These are phyloP conservation scores for Tribolium madens DNA, from an alignment of 1,140 invertebrate species.

Conservation along the genomic window DNA sequence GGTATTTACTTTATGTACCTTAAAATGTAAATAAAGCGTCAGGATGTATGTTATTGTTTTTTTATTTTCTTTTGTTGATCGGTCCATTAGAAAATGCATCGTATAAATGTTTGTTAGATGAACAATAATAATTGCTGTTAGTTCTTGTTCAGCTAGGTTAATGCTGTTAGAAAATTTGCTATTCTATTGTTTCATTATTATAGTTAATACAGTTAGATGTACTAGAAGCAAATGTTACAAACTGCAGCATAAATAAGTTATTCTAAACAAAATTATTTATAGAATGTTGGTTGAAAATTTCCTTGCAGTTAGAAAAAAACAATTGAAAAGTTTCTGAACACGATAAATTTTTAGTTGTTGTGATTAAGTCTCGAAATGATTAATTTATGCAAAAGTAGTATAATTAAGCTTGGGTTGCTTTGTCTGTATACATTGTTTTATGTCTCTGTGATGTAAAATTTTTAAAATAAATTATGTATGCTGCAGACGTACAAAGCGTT, in stretches of 20 bases:
- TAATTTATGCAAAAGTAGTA: conserved; percentile 33
- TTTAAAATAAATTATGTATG: conserved; percentile 34
- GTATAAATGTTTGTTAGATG: background rate
- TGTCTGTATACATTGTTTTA: conserved; percentile 22
- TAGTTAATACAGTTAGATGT: background rate
- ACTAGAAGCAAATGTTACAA: background rate
- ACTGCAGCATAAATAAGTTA: background rate
- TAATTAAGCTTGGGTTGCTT: conserved; percentile 18
- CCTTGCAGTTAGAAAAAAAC: too few species aligned
- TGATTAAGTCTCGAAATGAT: conserved; percentile 12
- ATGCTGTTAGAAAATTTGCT: background rate
- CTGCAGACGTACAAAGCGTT: conserved; percentile 26
- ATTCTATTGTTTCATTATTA: background rate
- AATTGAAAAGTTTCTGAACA: too few species aligned
- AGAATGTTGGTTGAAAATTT: too few species aligned
- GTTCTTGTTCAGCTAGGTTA: background rate
- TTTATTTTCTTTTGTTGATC: background rate
- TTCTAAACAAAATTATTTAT: too few species aligned
- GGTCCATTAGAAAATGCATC: background rate
- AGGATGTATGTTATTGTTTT: too few species aligned
- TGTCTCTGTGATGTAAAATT: conserved; percentile 36
- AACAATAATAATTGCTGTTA: background rate
- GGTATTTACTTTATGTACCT: too few species aligned
- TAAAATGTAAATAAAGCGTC: too few species aligned
- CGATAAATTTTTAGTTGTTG: too few species aligned